Percentiles rank a stretch among this genome's conserved stretches.
phyloP scores from a whole-genome alignment of 2,888 invertebrate species.

The Polyommatus iphigenia region DNA sequence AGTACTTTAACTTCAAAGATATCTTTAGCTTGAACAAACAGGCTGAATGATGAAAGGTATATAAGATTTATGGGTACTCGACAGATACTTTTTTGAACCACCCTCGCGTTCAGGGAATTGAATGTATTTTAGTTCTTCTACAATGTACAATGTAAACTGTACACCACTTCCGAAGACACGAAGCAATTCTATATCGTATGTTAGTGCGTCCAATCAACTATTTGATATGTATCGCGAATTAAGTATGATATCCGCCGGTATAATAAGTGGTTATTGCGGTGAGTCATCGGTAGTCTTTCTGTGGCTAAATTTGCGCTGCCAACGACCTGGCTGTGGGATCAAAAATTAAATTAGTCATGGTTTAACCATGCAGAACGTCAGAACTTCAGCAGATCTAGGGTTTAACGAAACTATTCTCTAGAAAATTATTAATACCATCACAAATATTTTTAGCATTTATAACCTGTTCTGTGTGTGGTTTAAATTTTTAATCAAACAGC shows the following conservation, averaged over 20 bases:
- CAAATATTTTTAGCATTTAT: not conserved
- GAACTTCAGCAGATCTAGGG: not conserved
- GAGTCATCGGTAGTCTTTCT: constrained; percentile 69
- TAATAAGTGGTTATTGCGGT: constrained; percentile 46
- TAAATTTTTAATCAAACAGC: not conserved
- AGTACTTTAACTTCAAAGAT: constrained; percentile 1
- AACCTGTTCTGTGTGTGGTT: not conserved
- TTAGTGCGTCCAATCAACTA: not conserved
- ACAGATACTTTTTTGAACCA: not conserved
- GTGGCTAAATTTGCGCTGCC: constrained; percentile 70
- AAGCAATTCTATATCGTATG: not conserved
- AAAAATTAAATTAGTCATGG: constrained; percentile 32
- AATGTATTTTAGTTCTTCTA: not conserved
- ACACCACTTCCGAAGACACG: not conserved
- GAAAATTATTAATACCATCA: not conserved
- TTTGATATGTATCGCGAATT: constrained; percentile 20
- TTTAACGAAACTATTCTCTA: not conserved
- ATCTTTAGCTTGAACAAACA: not conserved
- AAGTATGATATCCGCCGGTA: constrained; percentile 25
- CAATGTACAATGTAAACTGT: not conserved
- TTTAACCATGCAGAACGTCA: not conserved
- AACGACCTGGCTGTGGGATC: constrained; percentile 52
- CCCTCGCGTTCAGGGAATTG: constrained; percentile 7
- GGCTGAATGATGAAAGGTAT: not conserved
- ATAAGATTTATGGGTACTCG: not conserved